phyloP scores from a whole-genome alignment of 2,888 invertebrate genomes.

The Monopis laevigella region DNA sequence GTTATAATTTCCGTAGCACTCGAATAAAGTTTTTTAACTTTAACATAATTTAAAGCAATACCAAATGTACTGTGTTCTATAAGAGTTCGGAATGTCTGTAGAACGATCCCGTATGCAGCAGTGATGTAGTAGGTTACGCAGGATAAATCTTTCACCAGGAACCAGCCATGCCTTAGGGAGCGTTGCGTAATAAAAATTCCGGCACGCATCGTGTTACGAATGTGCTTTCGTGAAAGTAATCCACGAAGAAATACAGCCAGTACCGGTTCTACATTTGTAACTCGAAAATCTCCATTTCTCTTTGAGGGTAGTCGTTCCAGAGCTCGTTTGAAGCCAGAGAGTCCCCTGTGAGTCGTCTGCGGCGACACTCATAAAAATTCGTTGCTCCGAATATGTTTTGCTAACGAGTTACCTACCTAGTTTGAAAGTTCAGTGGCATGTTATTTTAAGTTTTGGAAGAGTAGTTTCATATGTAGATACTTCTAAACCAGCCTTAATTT shows the following conservation, averaged over 20 bases:
- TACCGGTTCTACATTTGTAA: constrained; percentile 61
- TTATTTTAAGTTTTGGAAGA: constrained; percentile 10
- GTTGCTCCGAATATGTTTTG: constrained; percentile 42
- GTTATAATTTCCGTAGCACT: no score
- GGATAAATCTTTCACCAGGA: constrained; percentile 2
- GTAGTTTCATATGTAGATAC: constrained; percentile 6
- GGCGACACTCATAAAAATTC: constrained; percentile 62
- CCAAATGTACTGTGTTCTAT: no score
- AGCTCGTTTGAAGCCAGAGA: constrained; percentile 42
- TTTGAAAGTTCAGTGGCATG: constrained; percentile 6
- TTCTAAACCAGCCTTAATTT: no score
- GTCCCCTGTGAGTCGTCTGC: constrained; percentile 53
- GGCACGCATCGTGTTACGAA: constrained; percentile 41
- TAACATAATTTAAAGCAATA: no score
- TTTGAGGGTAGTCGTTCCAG: constrained; percentile 50
- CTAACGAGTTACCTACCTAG: constrained; percentile 30
- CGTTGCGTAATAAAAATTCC: constrained; percentile 52
- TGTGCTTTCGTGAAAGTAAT: constrained; percentile 56
- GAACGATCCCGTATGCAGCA: constrained; percentile 1
- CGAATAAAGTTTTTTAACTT: no score
- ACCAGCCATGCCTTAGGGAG: constrained; percentile 36
- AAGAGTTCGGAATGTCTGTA: no score
- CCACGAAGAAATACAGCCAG: constrained; percentile 57
- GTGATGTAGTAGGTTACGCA: not conserved
- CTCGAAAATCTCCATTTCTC: constrained; percentile 62